Conservation (phyloP, 2,888 invertebrate genomes). For the Cactoblastis cactorum region DNA sequence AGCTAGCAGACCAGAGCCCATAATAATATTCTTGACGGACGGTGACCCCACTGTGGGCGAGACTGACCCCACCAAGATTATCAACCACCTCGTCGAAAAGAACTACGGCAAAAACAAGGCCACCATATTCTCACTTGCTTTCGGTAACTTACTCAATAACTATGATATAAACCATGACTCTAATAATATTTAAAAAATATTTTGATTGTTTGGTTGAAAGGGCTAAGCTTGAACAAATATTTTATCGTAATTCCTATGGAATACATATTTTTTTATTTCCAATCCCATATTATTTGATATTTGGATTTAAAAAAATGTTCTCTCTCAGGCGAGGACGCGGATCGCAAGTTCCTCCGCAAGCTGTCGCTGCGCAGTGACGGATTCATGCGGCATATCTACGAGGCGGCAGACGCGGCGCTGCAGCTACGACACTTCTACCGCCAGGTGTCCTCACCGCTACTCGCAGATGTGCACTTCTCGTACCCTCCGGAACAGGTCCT, state of each 20-base stretch:
- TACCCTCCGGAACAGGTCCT: conserved; percentile 78
- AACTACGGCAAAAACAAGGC: conserved; percentile 68
- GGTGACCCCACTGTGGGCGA: conserved; percentile 82
- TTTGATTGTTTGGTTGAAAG: too few relatives aligned
- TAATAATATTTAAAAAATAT: too few relatives aligned
- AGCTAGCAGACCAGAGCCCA: conserved; percentile 69
- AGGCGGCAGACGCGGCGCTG: conserved; percentile 83
- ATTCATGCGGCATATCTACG: conserved; percentile 85
- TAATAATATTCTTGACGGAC: conserved; percentile 83
- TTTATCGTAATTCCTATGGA: too few relatives aligned
- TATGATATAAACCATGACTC: too few relatives aligned
- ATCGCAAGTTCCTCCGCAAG: conserved; percentile 82
- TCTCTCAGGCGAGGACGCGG: conserved; percentile 79
- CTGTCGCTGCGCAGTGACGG: conserved; percentile 83
- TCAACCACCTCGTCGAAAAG: conserved; percentile 68
- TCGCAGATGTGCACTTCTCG: conserved; percentile 82
- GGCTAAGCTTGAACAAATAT: too few relatives aligned
- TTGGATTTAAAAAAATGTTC: too few relatives aligned
- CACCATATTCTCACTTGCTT: conserved; percentile 84
- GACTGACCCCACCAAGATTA: conserved; percentile 72
- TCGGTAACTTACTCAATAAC: too few relatives aligned
- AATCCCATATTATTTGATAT: too few relatives aligned
- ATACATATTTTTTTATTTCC: too few relatives aligned
- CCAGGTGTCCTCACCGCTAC: conserved; percentile 83
- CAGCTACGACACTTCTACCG: conserved; percentile 84